Base-by-base conservation (phyloP, 2,113 vertebrate genomes). In the Sardina pilchardus region DNA sequence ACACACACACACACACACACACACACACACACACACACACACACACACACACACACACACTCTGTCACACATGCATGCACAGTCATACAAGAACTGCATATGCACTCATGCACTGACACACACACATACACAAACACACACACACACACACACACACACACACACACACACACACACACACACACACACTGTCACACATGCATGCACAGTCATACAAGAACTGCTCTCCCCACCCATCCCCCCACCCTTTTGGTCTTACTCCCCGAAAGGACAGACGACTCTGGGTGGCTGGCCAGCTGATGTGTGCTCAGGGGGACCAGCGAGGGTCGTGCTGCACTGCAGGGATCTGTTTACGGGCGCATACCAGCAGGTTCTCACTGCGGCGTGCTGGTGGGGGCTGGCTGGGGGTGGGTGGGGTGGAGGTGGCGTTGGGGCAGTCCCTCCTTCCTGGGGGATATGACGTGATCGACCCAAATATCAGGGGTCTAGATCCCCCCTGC, bases 11-110 rank as follows among this genome's bases (percentile, higher is more conserved):
- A 4, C 5, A 6, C 44, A 6, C 45, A 8, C 10, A 10, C 24
- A n/a, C 59, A 26, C 59, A 63, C 3, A 63, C 24, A 24, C 2
- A 24, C 4, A 9, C 45, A 47, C 45, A 45, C 9, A 26, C 24
- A 63, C 59, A 26, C 59, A 26, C 59, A 63, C 59, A 63, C 59
- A 63, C 59, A 63, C 56, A 63, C 59, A 71, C 63, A 75, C 26
- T 36, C 67, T 24, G 30, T 14, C 67, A 75, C 30, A 75, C 67
- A 36, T 17, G 21, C 26, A 75, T 30, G 12, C 67, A 75, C 67
- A 71, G 6, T 10, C 63, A 71, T 10, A 75, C 67, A 75, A 39
- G 4, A 39, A 39, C 39, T 39, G 39, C 56, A 59, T n/a, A n/a
- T 12, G 2, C 50, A 16, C 4, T 4, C 16, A 56, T 19, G 36